Evolutionary conservation across 1,140 invertebrate genomes (phyloP), one percentile per base, ranked within the genome.

Genomic region (Drosophila watanabei): DNA sequence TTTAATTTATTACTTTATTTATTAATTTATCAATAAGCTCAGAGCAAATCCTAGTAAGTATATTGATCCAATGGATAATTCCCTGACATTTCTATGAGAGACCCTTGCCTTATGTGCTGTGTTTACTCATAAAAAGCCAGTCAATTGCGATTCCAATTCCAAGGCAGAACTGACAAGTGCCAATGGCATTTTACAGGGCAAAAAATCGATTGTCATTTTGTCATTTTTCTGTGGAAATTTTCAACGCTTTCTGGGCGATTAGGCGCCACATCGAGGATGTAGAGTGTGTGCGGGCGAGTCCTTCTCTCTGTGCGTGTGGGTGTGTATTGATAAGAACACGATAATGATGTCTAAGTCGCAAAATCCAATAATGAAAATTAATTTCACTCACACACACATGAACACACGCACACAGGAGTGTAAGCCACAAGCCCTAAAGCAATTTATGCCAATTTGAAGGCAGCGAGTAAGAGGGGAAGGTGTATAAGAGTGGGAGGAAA

Each of bases 321-420:
- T 49, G 45, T 49, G 63, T 72, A 51, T 61, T 65, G 86, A 90
- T 90, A 89, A 89, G 82, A 82, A 89, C 79, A 72, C 41, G 79
- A 90, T 90, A 90, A 85, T 89, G 86, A 91, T 71, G 79, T 86
- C 86, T 89, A 91, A 91, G 82, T 82, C 79, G 82, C 79, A 72
- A 69, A 89, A 89, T 86, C 82, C 86, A 90, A 89, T 90, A 89
- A 89, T 89, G 79, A 90, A 90, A 89, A 89, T 89, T 89, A 90
- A 90, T 89, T 90, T 90, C 75, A 62, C 68, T 70, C 69, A 60
- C 54, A 62, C 60, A 20, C 54, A 32, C 24, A n/a, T n/a, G n/a
- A n/a, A n/a, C n/a, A 56, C 32, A 39, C 20, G 52, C 39, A 5
- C 18, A n/a, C 10, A 20, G 28, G 61, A 39, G 28, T 52, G 64